phyloP scores from a whole-genome alignment of 2,888 invertebrate genomes.

The Xiphydria camelus region DNA sequence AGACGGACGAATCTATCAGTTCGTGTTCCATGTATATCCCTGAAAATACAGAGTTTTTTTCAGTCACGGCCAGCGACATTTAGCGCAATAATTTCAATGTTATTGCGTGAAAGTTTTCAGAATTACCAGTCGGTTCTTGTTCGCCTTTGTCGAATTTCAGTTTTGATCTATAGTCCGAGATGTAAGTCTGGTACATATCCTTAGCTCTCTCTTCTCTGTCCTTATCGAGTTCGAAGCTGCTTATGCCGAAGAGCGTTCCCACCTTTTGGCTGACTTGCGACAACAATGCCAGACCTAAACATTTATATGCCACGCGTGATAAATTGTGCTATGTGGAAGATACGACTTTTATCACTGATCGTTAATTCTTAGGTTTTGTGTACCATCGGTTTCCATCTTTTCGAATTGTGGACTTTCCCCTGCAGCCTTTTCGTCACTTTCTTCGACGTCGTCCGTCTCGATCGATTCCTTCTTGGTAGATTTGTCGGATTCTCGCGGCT shows the following conservation, averaged over 20 bases:
- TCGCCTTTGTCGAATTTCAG: constrained; percentile 28
- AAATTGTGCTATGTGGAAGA: too few relatives aligned
- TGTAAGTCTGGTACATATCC: constrained; percentile 45
- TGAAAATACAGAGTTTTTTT: constrained; percentile 18
- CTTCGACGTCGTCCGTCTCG: constrained; percentile 16
- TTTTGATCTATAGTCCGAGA: constrained; percentile 40
- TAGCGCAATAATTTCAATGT: background rate
- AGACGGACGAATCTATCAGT: constrained; percentile 61
- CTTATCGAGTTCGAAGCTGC: constrained; percentile 37
- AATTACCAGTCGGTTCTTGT: constrained; percentile 38
- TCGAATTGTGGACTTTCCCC: constrained; percentile 19
- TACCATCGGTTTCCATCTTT: constrained; percentile 35
- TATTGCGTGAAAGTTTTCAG: background rate
- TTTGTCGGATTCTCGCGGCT: constrained; percentile 6
- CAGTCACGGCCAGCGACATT: too few relatives aligned
- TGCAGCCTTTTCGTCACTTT: constrained; percentile 12
- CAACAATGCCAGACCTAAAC: constrained; percentile 40
- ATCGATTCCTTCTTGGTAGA: constrained; percentile 6
- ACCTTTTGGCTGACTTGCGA: constrained; percentile 39
- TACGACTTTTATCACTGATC: background rate
- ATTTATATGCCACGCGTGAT: too few relatives aligned
- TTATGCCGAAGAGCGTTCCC: constrained; percentile 35
- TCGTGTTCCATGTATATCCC: constrained; percentile 57
- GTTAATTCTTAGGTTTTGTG: too few relatives aligned
- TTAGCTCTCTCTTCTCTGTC: constrained; percentile 38